Conservation (phyloP, 2,113 vertebrate species). For the Menidia beryllina region DNA sequence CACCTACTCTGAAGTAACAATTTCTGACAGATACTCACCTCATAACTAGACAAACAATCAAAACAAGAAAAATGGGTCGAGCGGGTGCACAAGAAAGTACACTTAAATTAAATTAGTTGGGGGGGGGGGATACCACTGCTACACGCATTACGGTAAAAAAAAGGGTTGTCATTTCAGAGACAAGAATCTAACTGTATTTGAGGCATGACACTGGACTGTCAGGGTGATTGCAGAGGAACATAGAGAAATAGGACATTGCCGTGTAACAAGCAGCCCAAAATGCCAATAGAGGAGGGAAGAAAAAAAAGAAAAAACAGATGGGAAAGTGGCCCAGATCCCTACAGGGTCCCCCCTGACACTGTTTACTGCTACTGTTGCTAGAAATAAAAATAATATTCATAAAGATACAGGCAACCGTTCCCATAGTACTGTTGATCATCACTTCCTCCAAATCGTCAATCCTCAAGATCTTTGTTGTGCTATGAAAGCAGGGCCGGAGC, state of each 20-base stretch:
- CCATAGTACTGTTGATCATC: neutral
- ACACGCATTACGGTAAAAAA: too few relatives aligned
- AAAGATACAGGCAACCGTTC: too few relatives aligned
- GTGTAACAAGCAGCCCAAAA: constrained; percentile 34
- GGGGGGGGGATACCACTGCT: too few relatives aligned
- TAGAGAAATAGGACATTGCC: constrained; percentile 12
- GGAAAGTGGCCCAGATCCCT: constrained; percentile 11
- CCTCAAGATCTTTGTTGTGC: too few relatives aligned
- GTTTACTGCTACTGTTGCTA: constrained; percentile 10
- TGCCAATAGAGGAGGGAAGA: neutral
- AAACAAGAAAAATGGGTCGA: too few relatives aligned
- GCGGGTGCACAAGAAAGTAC: neutral
- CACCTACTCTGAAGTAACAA: too few relatives aligned
- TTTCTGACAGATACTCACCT: too few relatives aligned
- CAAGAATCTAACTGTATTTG: constrained; percentile 5
- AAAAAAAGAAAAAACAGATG: neutral
- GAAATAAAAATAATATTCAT: neutral
- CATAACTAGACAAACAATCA: too few relatives aligned
- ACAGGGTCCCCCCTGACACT: constrained; percentile 2
- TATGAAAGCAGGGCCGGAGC: too few relatives aligned
- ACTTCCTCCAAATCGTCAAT: too few relatives aligned
- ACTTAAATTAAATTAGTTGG: neutral
- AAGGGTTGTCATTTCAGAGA: neutral
- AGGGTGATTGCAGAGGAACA: neutral
- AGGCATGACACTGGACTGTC: neutral